These are phyloP conservation scores for Peromyscus californicus DNA, from an alignment of 2,113 vertebrate species.

Conservation along the genomic window DNA sequence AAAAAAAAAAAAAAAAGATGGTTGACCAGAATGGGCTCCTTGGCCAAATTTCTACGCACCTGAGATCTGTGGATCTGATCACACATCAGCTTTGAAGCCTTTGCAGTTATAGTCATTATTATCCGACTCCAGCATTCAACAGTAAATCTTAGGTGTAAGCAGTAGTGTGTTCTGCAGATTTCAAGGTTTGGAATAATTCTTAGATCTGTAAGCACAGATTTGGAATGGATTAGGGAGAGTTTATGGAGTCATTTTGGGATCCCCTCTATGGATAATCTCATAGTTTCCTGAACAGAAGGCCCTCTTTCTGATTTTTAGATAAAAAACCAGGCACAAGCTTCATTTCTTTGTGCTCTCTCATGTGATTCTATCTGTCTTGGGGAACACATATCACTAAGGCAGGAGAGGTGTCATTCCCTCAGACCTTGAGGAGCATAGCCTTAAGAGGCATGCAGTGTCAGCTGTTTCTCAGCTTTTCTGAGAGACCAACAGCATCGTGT, in stretches of 20 bases:
- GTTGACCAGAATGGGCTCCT: rapidly evolving
- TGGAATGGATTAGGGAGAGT: background rate
- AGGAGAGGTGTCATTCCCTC: background rate
- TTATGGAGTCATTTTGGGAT: background rate
- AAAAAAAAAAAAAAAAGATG: no score
- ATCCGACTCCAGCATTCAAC: rapidly evolving
- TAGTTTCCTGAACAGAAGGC: background rate
- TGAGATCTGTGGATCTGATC: background rate
- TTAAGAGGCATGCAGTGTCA: background rate
- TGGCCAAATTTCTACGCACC: background rate
- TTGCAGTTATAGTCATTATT: background rate
- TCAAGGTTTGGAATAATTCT: background rate
- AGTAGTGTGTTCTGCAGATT: background rate
- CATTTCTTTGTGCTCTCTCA: background rate
- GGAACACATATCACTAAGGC: background rate
- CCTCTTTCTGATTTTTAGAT: background rate
- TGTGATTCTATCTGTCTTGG: background rate
- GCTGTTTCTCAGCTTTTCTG: background rate
- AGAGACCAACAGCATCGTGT: background rate
- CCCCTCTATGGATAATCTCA: background rate
- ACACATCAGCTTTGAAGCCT: background rate
- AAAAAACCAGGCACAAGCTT: background rate
- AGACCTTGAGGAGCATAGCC: background rate
- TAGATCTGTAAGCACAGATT: background rate
- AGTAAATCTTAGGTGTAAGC: background rate